Conservation (phyloP, 2,888 invertebrate species). For the Tholera decimalis region DNA sequence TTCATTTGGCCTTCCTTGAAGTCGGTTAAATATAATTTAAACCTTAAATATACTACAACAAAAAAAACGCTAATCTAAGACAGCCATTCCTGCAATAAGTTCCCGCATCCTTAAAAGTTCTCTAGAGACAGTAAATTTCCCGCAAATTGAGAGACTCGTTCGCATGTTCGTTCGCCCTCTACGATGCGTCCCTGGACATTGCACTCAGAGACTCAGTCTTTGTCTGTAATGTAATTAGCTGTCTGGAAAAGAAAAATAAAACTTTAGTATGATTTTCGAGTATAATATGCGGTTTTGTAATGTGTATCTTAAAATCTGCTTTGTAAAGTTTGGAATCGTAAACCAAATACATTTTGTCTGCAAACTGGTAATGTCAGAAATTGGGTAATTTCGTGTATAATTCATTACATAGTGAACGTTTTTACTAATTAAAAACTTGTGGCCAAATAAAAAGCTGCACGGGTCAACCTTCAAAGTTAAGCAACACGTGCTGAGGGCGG, state of each 20-base stretch:
- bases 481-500: too few relatives aligned
- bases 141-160: slow-evolving; percentile 61
- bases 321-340: neutral
- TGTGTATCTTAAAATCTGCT: neutral
- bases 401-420: too few relatives aligned
- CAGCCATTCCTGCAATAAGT: slow-evolving; percentile 33
- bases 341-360: neutral
- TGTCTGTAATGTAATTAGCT: slow-evolving; percentile 42
- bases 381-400: too few relatives aligned
- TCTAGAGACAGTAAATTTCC: slow-evolving; percentile 37
- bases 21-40: too few relatives aligned
- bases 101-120: slow-evolving; percentile 29
- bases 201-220: slow-evolving; percentile 29
- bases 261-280: neutral
- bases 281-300: neutral
- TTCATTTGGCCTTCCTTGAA: too few relatives aligned
- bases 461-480: too few relatives aligned
- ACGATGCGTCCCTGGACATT: slow-evolving; percentile 54
- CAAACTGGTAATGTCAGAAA: too few relatives aligned
- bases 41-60: too few relatives aligned
- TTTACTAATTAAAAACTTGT: too few relatives aligned
- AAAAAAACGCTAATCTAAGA: slow-evolving; percentile 21
- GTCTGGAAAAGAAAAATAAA: slow-evolving; percentile 26
- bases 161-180: slow-evolving; percentile 20
- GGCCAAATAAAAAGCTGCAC: too few relatives aligned